Percentiles rank a stretch among this genome's conserved stretches.
phyloP scores from a whole-genome alignment of 2,888 invertebrate species.

The Acleris literana region DNA sequence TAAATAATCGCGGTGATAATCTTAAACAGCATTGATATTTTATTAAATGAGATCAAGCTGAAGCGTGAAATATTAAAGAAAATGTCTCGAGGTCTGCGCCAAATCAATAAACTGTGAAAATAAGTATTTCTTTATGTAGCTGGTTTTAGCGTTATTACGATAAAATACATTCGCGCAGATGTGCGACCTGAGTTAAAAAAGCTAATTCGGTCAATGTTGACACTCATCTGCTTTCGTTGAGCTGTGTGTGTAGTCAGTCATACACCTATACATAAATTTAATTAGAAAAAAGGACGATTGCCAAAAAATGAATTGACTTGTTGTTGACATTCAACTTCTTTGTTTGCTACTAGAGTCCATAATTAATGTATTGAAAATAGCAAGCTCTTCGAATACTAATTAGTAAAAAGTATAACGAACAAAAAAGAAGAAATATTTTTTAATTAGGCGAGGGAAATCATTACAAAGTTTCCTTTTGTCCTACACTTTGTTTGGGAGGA shows the following conservation, averaged over 20 bases:
- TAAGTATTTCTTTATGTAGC: background rate
- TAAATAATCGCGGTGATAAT: background rate
- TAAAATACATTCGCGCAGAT: slow-evolving; percentile 19
- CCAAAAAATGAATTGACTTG: too few species aligned
- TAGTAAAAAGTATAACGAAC: background rate
- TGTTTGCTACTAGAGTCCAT: background rate
- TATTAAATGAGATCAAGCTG: background rate
- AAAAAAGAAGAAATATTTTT: slow-evolving; percentile 13
- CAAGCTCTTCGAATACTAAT: too few species aligned
- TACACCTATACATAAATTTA: too few species aligned
- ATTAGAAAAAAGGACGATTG: too few species aligned
- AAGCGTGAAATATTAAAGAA: background rate
- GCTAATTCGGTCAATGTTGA: slow-evolving; percentile 11
- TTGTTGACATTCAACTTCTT: background rate
- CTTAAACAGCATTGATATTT: background rate
- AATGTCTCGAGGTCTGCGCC: slow-evolving; percentile 10
- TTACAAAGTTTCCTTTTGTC: slow-evolving; percentile 32
- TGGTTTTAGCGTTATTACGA: background rate
- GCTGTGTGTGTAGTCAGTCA: slow-evolving; percentile 4
- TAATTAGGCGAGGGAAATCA: slow-evolving; percentile 22
- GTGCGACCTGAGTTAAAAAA: slow-evolving; percentile 3
- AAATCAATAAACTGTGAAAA: slow-evolving; percentile 28
- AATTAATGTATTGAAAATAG: too few species aligned
- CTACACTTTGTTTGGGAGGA: slow-evolving; percentile 23
- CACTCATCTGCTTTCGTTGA: background rate